Evolutionary conservation across 2,113 vertebrate species (phyloP), one percentile per base, ranked within the genome.

Genomic region (Sinocyclocheilus anophthalmus): DNA sequence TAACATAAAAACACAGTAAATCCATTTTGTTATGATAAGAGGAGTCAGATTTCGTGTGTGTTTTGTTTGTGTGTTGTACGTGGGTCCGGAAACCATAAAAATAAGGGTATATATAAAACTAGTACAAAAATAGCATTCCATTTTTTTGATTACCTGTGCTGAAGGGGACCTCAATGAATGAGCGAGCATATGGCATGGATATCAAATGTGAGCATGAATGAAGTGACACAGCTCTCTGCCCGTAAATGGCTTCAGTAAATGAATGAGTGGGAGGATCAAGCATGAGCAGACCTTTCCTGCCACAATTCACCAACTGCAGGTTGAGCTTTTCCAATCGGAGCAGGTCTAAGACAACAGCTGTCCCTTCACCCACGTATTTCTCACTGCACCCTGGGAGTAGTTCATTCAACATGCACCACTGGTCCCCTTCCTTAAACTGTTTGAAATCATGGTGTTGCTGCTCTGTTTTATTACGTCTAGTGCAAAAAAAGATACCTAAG

Each of bases 121-220:
- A 14, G 61, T 5, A 2, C 37, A 77, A 87, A 81, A 69, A 83
- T 69, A 83, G 72, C 72, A 76, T 57, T 24, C 76, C 45, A 76
- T 39, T 37, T 83, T 59, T 83, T 73, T 75, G 39, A 75, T 67
- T 83, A 14, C 78, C 30, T 81, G 69, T 70, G 30, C 37, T 57
- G 70, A 55, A 63, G 61, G 39, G 26, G 26, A 72, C 16, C 22
- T 86, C 39, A 67, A 39, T 86, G 85, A 86, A 86, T 82, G 57
- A 57, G 67, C 14, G 0, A 42, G 69, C 37, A 8, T 55, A 69
- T n/a, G 22, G 11, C 9, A 13, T 84, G 65, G 48, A 79, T 63
- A 79, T 26, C 82, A 59, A 84, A 65, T 42, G 39, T 33, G 73
- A 10, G 53, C 24, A 55, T 72, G 33, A 76, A 83, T 69, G 57